A percentile compares a stretch with the other conserved stretches of the same genome.
These are phyloP conservation scores for Caenorhabditis angaria DNA, from an alignment of 2,888 invertebrate genomes.

Conservation along the genomic window DNA sequence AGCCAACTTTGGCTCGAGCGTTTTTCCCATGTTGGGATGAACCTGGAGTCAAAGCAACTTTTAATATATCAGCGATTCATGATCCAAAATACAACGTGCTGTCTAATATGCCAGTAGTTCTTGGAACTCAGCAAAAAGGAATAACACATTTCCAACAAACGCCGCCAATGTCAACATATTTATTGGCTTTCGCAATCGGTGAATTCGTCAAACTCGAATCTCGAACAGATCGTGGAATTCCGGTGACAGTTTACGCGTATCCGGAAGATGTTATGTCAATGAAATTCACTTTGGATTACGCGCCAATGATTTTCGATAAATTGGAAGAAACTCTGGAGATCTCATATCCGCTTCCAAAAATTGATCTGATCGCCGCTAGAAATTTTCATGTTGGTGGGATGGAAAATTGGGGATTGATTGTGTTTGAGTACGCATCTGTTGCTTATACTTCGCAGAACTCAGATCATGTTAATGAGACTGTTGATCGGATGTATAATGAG, in stretches of 20 bases:
- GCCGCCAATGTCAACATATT: constrained; percentile 74
- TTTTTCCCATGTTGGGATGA: constrained; percentile 71
- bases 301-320: constrained; percentile 65
- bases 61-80: constrained; percentile 63
- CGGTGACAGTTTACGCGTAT: constrained; percentile 64
- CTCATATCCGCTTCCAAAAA: constrained; percentile 68
- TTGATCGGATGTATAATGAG: constrained; percentile 65
- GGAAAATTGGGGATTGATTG: constrained; percentile 74
- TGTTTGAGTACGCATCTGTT: constrained; percentile 37
- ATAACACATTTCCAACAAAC: constrained; percentile 70
- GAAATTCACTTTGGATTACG: constrained; percentile 65
- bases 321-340: constrained; percentile 66
- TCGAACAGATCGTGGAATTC: constrained; percentile 61
- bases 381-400: constrained; percentile 74
- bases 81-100: constrained; percentile 39
- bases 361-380: constrained; percentile 74
- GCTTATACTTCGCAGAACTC: constrained; percentile 31
- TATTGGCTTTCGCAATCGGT: constrained; percentile 71
- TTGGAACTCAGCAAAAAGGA: constrained; percentile 8
- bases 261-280: constrained; percentile 56
- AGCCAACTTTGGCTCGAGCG: constrained; percentile 65
- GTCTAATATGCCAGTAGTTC: constrained; percentile 44
- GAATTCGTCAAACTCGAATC: constrained; percentile 64
- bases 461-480: constrained; percentile 61
- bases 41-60: constrained; percentile 66